Base-by-base conservation (phyloP, 2,888 invertebrate genomes). In the Sesia bembeciformis region DNA sequence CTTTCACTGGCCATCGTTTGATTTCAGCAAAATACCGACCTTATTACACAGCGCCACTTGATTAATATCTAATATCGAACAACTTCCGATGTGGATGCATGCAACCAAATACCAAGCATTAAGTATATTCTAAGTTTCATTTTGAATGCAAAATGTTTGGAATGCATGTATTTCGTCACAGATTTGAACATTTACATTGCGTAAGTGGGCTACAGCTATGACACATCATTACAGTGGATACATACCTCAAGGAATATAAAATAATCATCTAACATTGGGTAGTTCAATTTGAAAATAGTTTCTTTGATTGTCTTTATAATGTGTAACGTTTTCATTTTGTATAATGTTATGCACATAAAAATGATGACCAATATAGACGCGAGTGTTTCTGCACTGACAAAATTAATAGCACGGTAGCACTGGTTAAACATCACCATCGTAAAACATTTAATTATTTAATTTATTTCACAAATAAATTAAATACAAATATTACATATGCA, bases 271-370 rank as follows among this genome's bases (percentile, higher is more conserved):
- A 40, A 8, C 40, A 46, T 6, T 5, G 53, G 53, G 49, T 49
- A 53, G 40, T 53, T 49, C n/a, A 53, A 53, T n/a, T 40, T 40
- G 39, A 40, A 3, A 6, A 51, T 7, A 40, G 39, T 51, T 40
- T 40, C 40, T 5, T 51, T 39, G n/a, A 51, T 7, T 7, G 66
- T 58, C 57, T 62, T 67, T 39, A 72, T 56, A 38, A 78, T 57
- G 53, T 65, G 62, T 52, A 63, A 61, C 38, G 65, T 60, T 62
- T 72, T 79, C 65, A 77, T 77, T 59, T 68, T 76, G 54, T 61
- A 58, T 52, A 69, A 52, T 39, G 67, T 61, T 53, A 72, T 38
- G 58, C 64, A 75, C 23, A 67, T 53, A 46, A 66, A 59, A 52
- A 75, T 61, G 5, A 42, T 42, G 7, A 42, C 5, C 7, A 42